phyloP scores from a whole-genome alignment of 2,888 invertebrate genomes.

The Chrysomela aeneicollis region DNA sequence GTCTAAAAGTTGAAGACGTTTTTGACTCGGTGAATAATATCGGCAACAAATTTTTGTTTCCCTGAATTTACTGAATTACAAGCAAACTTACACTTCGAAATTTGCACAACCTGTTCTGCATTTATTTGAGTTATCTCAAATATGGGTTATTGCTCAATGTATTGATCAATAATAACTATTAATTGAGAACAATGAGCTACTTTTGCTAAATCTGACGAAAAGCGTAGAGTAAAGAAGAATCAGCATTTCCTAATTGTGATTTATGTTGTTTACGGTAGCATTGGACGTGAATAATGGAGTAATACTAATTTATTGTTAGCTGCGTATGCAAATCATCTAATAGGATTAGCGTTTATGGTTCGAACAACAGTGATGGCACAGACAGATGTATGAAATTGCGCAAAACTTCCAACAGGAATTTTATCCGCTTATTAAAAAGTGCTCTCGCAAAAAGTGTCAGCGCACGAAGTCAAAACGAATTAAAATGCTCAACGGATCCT shows the following conservation, averaged over 20 bases:
- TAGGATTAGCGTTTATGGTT: slow-evolving; percentile 57
- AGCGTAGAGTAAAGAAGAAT: slow-evolving; percentile 42
- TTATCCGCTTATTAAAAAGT: slow-evolving; percentile 38
- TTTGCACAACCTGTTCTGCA: no score
- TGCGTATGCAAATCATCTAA: slow-evolving; percentile 59
- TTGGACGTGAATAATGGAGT: slow-evolving; percentile 57
- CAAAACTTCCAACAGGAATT: slow-evolving; percentile 17
- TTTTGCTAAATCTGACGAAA: slow-evolving; percentile 29
- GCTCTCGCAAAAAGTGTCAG: slow-evolving; percentile 8
- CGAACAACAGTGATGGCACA: slow-evolving; percentile 37
- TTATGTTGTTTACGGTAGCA: slow-evolving; percentile 57
- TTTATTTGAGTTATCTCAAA: no score
- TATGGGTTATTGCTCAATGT: no score
- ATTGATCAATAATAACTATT: neutral
- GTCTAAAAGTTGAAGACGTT: no score
- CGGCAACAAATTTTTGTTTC: no score
- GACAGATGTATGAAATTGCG: slow-evolving; percentile 46
- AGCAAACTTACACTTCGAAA: no score
- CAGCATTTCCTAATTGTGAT: slow-evolving; percentile 58
- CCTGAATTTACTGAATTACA: no score
- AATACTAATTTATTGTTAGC: slow-evolving; percentile 59
- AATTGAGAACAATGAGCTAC: neutral
- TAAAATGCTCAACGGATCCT: slow-evolving; percentile 12
- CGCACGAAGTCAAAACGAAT: slow-evolving; percentile 28
- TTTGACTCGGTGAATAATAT: no score